Conservation (phyloP, 2,888 invertebrate species). For the Diarsia mendica region DNA sequence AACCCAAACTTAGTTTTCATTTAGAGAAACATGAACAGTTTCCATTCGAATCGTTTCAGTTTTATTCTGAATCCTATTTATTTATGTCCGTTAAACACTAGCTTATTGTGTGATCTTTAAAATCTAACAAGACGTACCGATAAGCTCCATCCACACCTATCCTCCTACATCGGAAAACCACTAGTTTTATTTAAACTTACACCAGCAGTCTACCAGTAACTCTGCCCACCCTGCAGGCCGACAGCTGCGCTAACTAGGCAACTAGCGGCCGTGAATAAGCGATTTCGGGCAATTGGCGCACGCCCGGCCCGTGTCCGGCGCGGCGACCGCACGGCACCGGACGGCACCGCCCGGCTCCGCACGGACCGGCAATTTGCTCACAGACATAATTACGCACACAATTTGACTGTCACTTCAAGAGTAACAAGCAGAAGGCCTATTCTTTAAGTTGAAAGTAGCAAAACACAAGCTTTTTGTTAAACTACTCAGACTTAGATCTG, state of each 20-base stretch:
- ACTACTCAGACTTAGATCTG: neutral
- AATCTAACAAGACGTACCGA: neutral
- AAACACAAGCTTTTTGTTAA: neutral
- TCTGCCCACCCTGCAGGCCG: conserved; percentile 24
- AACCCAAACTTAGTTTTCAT: neutral
- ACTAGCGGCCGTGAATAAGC: conserved; percentile 88
- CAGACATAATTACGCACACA: conserved; percentile 65
- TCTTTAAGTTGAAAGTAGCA: neutral
- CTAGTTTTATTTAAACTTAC: neutral
- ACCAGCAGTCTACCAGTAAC: no score
- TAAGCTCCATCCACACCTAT: neutral
- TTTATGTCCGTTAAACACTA: neutral
- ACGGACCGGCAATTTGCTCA: conserved; percentile 55
- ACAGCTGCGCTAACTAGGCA: conserved; percentile 84
- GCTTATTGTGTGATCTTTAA: neutral
- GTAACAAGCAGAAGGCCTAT: conserved; percentile 23
- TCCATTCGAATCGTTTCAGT: neutral
- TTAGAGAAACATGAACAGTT: neutral
- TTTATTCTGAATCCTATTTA: conserved; percentile 1
- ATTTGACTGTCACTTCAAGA: conserved; percentile 42
- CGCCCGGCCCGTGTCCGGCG: conserved; percentile 59
- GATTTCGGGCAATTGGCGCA: conserved; percentile 78
- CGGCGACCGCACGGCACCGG: conserved; percentile 44
- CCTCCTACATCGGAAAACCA: neutral
- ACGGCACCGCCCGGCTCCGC: neutral